Base-by-base conservation (phyloP, 2,113 vertebrate genomes). In the Tachysurus fulvidraco region DNA sequence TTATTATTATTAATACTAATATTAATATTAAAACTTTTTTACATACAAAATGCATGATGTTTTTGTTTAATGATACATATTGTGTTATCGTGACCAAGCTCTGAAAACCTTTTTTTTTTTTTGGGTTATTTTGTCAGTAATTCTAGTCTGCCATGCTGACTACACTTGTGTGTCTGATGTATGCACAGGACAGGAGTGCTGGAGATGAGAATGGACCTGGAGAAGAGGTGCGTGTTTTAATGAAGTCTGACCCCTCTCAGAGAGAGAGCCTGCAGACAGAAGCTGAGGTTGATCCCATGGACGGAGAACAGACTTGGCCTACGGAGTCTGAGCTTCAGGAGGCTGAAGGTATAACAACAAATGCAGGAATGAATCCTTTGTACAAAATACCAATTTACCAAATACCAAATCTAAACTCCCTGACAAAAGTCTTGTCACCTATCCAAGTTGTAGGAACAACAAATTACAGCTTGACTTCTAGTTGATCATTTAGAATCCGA, bases 281-380 rank as follows among this genome's bases (percentile, higher is more conserved):
- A 89, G 97, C 96, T 10, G 94, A 97, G 85, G 97, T 96, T 67
- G 97, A 99, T 91, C 96, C 97, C 23, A 98, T 99, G 98, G 98
- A 98, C 5, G 97, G 97, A 46, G 98, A 99, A 82, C 98, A 99
- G 89, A 99, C 98, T 0, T 99, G 98, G 98, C 98, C 98, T 46
- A 98, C 97, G 5, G 97, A 98, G 41, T 93, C 96, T 2, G 98
- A 99, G 65, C 94, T 99, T 88, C 94, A 91, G 71, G 97, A 99
- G 89, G 97, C 97, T 84, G 95, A 98, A 82, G 97, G 98, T 98
- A 69, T 90, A 92, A 91, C 89, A 84, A 44, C 12, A 84, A 44
- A 41, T 60, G 36, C 36, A 2, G 19, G 16, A 73, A 44, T 73
- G 8, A 10, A 80, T 52, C 25, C 19, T 76, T 69, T 84, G 28